Evolutionary conservation across 2,113 vertebrate species (phyloP), one percentile per base, ranked within the genome.

Genomic region (Sylvilagus bachmani): DNA sequence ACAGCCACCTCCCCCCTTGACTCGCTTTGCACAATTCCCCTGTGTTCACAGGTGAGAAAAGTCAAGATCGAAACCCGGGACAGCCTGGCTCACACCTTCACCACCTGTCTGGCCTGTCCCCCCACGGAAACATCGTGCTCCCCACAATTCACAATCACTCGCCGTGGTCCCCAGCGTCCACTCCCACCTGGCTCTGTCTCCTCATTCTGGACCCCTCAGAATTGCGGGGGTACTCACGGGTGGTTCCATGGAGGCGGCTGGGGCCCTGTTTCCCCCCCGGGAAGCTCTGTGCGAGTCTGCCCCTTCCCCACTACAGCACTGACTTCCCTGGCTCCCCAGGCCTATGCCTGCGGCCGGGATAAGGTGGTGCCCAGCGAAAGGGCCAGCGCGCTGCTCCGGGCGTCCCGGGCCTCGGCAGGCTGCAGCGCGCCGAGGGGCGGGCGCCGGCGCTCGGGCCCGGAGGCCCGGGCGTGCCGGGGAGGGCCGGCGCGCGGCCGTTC

Each of bases 401-500:
- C 19, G 13, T 13, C 38, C 77, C 49, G 4, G 21, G 79, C 33
- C 66, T 33, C 73, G 53, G 19, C 16, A 25, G 49, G 36, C 24
- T 16, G 38, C 44, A 44, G n/a, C 66, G 74, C 27, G 44, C 25
- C n/a, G 69, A 19, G n/a, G 11, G 24, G 64, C 38, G 82, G 82
- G 64, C 64, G 49, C 44, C 55, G 75, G 51, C 64, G 24, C 27
- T 1, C 64, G 19, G 55, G 82, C 29, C 55, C 17, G 55, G 21
- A 38, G 58, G 61, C 5, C 51, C 79, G 29, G 86, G 77, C 49
- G 58, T 38, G 33, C 49, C 7, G 38, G 80, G 55, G 75, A 69
- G 24, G 58, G 58, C 77, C 31, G 70, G 19, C 27, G 86, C 81
- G 55, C 21, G 16, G 89, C 74, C 16, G 75, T 96, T 93, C 95